Percentiles rank a stretch among this genome's conserved stretches.
Evolutionary conservation across 1,140 invertebrate genomes (phyloP).

Genomic region (Zaprionus inermis): DNA sequence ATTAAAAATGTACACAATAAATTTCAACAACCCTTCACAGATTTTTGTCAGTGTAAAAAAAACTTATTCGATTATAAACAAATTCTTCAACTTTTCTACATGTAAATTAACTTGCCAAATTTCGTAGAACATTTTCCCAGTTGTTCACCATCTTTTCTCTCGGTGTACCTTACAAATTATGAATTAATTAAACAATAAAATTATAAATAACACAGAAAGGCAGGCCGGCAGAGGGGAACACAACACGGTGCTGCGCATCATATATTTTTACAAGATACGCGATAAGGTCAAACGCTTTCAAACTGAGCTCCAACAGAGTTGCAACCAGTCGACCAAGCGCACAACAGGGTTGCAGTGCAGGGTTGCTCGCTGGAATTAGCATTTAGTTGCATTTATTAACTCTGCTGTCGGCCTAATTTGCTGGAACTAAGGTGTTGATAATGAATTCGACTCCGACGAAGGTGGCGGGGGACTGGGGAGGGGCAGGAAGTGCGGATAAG

Average conservation of each 20-base stretch:
- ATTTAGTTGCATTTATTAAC: slow-evolving; percentile 75
- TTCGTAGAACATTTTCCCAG: background rate
- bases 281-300: slow-evolving; percentile 59
- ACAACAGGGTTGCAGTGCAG: slow-evolving; percentile 5
- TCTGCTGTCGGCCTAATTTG: slow-evolving; percentile 70
- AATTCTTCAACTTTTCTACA: background rate
- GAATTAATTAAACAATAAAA: slow-evolving; percentile 78
- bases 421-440: slow-evolving; percentile 82
- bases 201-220: slow-evolving; percentile 20
- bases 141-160: background rate
- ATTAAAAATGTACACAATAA: no score
- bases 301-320: slow-evolving; percentile 27
- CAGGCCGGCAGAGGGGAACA: background rate
- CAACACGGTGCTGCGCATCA: slow-evolving; percentile 42
- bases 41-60: no score
- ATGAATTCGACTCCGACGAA: slow-evolving; percentile 52
- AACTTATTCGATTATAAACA: no score
- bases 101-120: no score
- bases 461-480: background rate
- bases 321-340: slow-evolving; percentile 5
- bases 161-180: slow-evolving; percentile 54
- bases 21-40: no score
- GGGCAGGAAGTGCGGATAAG: slow-evolving; percentile 52
- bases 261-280: slow-evolving; percentile 45
- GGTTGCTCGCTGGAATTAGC: slow-evolving; percentile 53